These are phyloP conservation scores for Geophilus truncorum DNA, from an alignment of 2,888 invertebrate genomes.

Conservation along the genomic window DNA sequence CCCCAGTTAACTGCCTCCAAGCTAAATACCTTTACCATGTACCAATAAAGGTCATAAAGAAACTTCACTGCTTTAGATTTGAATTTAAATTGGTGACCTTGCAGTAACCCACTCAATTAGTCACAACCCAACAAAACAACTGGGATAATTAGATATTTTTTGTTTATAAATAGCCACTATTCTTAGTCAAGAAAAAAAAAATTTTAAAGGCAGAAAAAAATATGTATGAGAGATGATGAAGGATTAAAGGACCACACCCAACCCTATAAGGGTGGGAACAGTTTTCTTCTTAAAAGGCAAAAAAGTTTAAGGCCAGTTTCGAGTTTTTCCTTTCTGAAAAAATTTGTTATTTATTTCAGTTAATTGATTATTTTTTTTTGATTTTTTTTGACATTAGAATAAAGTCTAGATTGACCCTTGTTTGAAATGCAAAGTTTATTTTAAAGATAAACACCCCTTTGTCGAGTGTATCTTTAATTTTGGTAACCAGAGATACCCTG, in stretches of 20 bases:
- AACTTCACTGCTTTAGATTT: not conserved
- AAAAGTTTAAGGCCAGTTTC: not conserved
- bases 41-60: not conserved
- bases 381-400: not conserved
- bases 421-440: not conserved
- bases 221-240: not conserved
- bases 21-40: constrained; percentile 13
- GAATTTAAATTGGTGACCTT: not conserved
- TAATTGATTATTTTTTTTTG: no score
- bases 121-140: not conserved
- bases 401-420: not conserved
- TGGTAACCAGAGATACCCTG: not conserved
- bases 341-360: no score
- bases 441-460: constrained; percentile 21
- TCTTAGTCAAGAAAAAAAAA: not conserved
- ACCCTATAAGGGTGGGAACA: not conserved
- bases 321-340: no score
- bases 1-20: constrained; percentile 12
- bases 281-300: not conserved
- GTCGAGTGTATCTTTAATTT: constrained; percentile 2
- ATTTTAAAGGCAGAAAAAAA: not conserved
- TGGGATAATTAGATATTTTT: not conserved
- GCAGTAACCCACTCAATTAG: not conserved
- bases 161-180: not conserved
- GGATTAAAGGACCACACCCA: constrained; percentile 12